Conservation (phyloP, 2,888 invertebrate genomes). For the Nephrotoma appendiculata region DNA sequence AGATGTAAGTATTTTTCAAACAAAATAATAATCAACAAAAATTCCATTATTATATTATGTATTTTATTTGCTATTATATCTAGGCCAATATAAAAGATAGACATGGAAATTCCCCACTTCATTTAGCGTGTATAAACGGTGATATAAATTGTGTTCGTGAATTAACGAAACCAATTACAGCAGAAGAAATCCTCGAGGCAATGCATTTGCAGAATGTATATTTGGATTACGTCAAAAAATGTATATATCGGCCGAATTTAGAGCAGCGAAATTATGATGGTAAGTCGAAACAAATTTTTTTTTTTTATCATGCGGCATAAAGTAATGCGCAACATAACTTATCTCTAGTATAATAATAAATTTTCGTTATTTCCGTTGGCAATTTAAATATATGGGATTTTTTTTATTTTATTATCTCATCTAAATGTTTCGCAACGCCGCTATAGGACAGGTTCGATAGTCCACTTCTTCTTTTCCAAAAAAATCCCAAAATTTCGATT, state of each 20-base stretch:
- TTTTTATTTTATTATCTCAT: background rate
- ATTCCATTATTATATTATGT: background rate
- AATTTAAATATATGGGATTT: background rate
- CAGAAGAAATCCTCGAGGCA: constrained; percentile 32
- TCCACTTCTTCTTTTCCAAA: background rate
- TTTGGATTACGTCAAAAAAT: background rate
- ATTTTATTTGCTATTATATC: background rate
- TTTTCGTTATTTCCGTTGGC: background rate
- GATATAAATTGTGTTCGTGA: constrained; percentile 57
- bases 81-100: constrained; percentile 49
- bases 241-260: constrained; percentile 39
- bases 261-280: constrained; percentile 78
- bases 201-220: background rate
- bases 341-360: background rate
- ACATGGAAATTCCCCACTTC: constrained; percentile 73
- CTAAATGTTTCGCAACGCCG: background rate
- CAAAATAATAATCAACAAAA: background rate
- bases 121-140: constrained; percentile 61
- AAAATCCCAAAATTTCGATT: background rate
- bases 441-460: background rate
- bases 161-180: constrained; percentile 50
- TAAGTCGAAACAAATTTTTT: constrained; percentile 34
- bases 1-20: constrained; percentile 22
- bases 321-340: background rate
- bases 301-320: background rate